Conservation (phyloP, 2,113 vertebrate genomes). For the Cephalopholis sonnerati region DNA sequence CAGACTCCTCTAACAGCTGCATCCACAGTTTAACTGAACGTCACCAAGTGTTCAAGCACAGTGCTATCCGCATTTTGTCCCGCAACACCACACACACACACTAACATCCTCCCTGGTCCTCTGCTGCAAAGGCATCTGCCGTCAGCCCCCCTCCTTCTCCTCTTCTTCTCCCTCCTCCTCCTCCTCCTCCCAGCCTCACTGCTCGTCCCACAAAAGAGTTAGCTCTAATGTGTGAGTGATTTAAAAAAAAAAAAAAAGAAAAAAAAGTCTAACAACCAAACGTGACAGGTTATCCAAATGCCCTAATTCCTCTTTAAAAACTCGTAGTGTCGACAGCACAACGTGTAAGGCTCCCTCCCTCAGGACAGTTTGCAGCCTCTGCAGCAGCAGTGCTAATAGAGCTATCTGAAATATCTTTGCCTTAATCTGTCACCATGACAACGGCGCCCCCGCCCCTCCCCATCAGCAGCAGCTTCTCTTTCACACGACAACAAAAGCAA, state of each 20-base stretch:
- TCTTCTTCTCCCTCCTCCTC: slow-evolving; percentile 15
- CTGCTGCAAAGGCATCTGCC: slow-evolving; percentile 78
- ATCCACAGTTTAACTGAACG: not conserved
- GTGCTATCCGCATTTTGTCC: slow-evolving; percentile 43
- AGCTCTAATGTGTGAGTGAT: not conserved
- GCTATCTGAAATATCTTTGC: slow-evolving; percentile 51
- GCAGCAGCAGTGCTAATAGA: slow-evolving; percentile 11
- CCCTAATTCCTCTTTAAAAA: not conserved
- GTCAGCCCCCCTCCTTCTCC: slow-evolving; percentile 5
- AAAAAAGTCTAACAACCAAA: not conserved
- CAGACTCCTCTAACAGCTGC: not conserved
- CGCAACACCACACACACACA: slow-evolving; percentile 29
- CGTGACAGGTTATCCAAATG: not conserved
- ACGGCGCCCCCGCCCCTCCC: slow-evolving; percentile 30
- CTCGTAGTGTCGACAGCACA: not conserved
- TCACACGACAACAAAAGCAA: slow-evolving; percentile 23
- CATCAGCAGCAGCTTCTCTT: slow-evolving; percentile 4
- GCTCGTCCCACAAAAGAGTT: slow-evolving; percentile 34
- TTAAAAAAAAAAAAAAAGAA: too few species aligned
- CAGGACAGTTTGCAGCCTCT: not conserved
- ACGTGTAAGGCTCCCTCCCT: too few species aligned
- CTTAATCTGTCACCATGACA: slow-evolving; percentile 77
- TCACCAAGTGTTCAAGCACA: not conserved
- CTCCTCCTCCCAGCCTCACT: slow-evolving; percentile 16
- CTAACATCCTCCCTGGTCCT: slow-evolving; percentile 55